Conservation (phyloP, 2,797 vertebrate species). For the Hydrocynus forskahlii region DNA sequence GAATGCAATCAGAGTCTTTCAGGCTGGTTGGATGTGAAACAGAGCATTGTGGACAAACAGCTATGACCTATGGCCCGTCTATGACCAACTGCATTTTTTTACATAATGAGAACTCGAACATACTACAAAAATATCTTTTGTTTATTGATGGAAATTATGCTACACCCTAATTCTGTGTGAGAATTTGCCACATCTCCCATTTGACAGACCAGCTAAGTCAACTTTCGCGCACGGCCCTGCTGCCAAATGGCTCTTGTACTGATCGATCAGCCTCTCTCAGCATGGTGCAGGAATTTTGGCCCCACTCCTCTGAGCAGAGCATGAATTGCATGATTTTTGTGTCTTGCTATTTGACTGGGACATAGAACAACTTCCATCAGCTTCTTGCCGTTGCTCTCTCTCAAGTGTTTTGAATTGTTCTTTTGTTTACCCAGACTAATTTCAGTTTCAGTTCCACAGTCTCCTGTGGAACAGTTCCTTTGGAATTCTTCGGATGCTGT, state of each 20-base stretch:
- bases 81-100: too few relatives aligned
- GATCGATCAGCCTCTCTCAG: slow-evolving; percentile 4
- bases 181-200: background rate
- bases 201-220: background rate
- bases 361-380: background rate
- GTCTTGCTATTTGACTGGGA: background rate
- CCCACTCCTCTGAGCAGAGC: background rate
- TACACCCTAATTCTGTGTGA: background rate
- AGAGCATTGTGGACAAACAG: too few relatives aligned
- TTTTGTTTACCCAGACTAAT: background rate
- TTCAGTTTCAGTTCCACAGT: background rate
- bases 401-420: slow-evolving; percentile 4
- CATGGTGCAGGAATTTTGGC: slow-evolving; percentile 1
- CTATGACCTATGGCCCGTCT: too few relatives aligned
- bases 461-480: background rate
- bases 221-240: background rate
- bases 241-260: slow-evolving; percentile 1
- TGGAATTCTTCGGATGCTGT: background rate
- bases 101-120: background rate
- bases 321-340: background rate
- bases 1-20: too few relatives aligned
- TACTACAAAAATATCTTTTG: background rate
- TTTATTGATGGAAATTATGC: background rate
- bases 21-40: too few relatives aligned
- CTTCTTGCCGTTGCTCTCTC: background rate